Evolutionary conservation across 2,113 vertebrate genomes (phyloP).

Genomic region (Zingel zingel): DNA sequence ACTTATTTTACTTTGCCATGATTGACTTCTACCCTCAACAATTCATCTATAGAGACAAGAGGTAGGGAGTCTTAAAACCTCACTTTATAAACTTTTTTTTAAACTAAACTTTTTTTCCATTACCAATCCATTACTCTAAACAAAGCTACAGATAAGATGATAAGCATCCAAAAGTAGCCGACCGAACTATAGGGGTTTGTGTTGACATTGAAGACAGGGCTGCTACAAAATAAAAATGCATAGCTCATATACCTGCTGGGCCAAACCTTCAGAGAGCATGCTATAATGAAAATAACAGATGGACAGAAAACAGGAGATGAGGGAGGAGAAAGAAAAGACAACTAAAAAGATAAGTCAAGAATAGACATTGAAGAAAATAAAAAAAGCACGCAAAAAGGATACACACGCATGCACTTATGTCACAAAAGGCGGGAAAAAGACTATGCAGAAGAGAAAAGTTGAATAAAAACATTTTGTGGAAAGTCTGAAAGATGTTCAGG

Average conservation of each 20-base stretch:
- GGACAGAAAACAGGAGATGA: constrained; percentile 38
- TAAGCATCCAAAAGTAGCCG: constrained; percentile 42
- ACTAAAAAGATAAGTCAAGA: constrained; percentile 52
- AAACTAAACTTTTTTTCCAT: constrained; percentile 9
- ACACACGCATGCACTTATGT: constrained; percentile 13
- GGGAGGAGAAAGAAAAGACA: constrained; percentile 44
- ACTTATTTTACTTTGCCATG: constrained; percentile 56
- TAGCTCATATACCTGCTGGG: constrained; percentile 53
- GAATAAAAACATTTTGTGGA: constrained; percentile 22
- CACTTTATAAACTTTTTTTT: too few species aligned
- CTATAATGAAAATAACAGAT: constrained; percentile 64
- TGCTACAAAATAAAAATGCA: constrained; percentile 57
- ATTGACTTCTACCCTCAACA: constrained; percentile 51
- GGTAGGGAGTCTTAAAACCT: neutral
- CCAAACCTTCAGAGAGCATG: constrained; percentile 46
- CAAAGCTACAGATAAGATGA: constrained; percentile 54
- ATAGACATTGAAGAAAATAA: constrained; percentile 20
- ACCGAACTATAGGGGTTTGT: constrained; percentile 14
- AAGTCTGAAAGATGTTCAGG: constrained; percentile 65
- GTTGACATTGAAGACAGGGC: constrained; percentile 36
- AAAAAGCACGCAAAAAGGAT: constrained; percentile 38
- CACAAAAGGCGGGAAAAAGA: constrained; percentile 9
- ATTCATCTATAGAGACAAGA: constrained; percentile 48
- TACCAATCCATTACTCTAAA: constrained; percentile 40
- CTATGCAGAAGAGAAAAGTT: constrained; percentile 21